Base-by-base conservation (phyloP, 1,140 invertebrate genomes). In the Listronotus bonariensis region DNA sequence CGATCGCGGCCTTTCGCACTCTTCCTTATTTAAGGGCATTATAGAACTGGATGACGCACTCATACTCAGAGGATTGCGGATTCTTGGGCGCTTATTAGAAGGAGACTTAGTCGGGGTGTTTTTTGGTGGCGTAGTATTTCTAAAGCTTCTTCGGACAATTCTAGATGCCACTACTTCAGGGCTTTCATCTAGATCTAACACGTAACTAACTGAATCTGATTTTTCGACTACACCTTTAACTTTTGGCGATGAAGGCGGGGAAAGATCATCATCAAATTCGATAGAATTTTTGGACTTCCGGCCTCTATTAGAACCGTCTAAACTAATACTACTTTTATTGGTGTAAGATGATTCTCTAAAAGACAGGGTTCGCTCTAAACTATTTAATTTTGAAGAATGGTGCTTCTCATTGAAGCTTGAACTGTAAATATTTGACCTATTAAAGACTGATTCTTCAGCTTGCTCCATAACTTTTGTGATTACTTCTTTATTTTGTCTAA, bases 161-260 rank as follows among this genome's bases (percentile, higher is more conserved):
- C 85, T 82, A 0, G 82, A 81, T 6, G 85, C 85, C 11, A 85
- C 80, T 59, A 85, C 84, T 65, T 90, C 87, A 0, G 87, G 84
- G 6, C 85, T 83, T 68, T 92, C 90, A 49, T 88, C 87, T 65
- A 92, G 88, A 71, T 92, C 90, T 10, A 92, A 77, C 3, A 92
- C 90, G 86, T 89, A 93, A 59, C 90, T 91, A 11, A 92, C 89
- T 0, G 90, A 92, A 73, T 91, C 91, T 42, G 86, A 87, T 72
- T 92, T 92, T 73, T 92, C 88, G 3, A 92, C 89, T 42, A 93
- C 86, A 12, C 87, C 89, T 74, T 92, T 91, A 17, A 92, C 86
- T 72, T 89, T 83, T 0, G 82, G 82, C 0, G 87, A 86, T 51
- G 83, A 81, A 0, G 87, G 86, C 6, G 82, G 83, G 40, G 82